Evolutionary conservation across 2,797 vertebrate species (phyloP).

Genomic region (Bryconaethiops microstoma): DNA sequence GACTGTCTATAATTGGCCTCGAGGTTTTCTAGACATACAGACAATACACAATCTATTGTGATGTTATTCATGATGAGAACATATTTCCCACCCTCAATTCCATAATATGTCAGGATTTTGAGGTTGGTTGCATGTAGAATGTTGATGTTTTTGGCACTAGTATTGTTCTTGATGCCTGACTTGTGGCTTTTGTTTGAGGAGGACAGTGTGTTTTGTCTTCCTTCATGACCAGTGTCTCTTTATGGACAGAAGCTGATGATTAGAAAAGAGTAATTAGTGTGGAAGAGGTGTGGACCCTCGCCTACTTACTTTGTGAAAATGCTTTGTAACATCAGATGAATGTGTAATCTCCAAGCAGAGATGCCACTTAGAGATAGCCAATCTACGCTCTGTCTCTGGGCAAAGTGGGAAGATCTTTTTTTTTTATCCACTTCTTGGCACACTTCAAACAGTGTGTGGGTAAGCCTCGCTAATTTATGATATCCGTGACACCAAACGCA

Average conservation of each 20-base stretch:
- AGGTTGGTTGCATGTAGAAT: not conserved
- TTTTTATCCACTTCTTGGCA: constrained; percentile 64
- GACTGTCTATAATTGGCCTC: too few species aligned
- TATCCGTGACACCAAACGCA: constrained; percentile 79
- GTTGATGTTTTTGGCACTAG: not conserved
- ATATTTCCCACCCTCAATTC: not conserved
- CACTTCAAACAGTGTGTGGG: constrained; percentile 72
- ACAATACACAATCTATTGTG: not conserved
- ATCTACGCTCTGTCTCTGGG: constrained; percentile 59
- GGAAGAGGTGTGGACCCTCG: constrained; percentile 34
- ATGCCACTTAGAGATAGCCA: constrained; percentile 53
- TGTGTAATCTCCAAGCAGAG: constrained; percentile 52
- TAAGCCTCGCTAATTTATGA: constrained; percentile 79
- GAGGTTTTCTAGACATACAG: too few species aligned
- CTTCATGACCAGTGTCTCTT: not conserved
- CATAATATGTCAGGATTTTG: not conserved
- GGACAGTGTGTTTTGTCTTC: too few species aligned
- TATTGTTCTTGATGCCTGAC: not conserved
- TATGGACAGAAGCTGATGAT: constrained; percentile 13
- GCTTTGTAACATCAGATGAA: constrained; percentile 53
- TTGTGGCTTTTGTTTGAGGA: too few species aligned
- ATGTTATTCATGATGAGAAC: not conserved
- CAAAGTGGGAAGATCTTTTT: constrained; percentile 61
- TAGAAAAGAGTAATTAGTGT: constrained; percentile 8
- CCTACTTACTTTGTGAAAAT: constrained; percentile 56